Evolutionary conservation across 2,888 invertebrate species (phyloP), one percentile per base, ranked within the genome.

Genomic region (Drosophila algonquin): DNA sequence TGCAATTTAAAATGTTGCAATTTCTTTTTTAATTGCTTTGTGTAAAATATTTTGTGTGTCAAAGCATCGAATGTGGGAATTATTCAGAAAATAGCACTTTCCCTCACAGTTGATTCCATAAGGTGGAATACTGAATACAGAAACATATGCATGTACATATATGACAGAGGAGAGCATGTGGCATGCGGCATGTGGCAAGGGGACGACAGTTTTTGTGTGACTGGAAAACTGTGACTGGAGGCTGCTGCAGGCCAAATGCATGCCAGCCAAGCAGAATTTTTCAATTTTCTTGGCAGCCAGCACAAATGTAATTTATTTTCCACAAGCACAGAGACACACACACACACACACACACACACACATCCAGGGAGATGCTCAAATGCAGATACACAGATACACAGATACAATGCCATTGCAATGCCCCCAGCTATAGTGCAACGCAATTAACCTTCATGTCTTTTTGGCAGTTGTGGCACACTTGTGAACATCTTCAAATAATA

Each of bases 371-470:
- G 18, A 18, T 18, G 18, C 18, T 18, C 18, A 18, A 18, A 18
- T 18, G 18, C 27, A 65, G 56, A 56, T 54, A 58, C 46, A 47
- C 27, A 65, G 56, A 56, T 54, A 58, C 46, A 47, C 46, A 47
- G 48, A 61, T 50, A 45, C 65, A 56, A 53, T 59, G 59, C 35
- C 56, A 14, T 35, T 27, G 61, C 68, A 2, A 10, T 32, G 9
- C 32, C 48, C 69, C 61, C 58, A 40, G 79, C 80, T 48, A 55
- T 63, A 52, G 76, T 77, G 80, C 75, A 85, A 71, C 57, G 76
- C 86, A 85, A 85, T 85, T 85, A 85, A 87, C 86, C 86, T 85
- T 87, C 86, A 80, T 85, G 83, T 87, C 80, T 73, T 87, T 85
- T 85, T 85, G 83, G 70, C 87, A 79, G 85, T 87, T 81, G 77